phyloP scores from a whole-genome alignment of 2,888 invertebrate genomes.

The Lasioglossum calceatum region DNA sequence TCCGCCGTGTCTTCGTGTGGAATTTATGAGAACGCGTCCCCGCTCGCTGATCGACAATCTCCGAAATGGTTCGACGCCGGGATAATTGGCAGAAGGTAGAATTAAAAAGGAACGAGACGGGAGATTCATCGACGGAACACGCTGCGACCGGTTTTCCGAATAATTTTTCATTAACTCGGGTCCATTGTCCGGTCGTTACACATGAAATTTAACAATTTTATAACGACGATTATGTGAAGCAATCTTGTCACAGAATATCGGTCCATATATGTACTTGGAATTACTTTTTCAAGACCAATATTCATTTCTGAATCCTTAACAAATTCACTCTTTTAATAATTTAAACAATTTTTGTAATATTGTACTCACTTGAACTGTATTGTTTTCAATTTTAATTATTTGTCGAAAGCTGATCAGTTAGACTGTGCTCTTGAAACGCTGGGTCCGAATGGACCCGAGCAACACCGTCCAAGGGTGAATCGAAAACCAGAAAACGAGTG shows the following conservation, averaged over 20 bases:
- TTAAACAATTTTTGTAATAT: background rate
- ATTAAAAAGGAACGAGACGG: background rate
- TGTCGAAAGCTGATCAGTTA: background rate
- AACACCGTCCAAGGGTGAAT: background rate
- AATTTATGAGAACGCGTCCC: background rate
- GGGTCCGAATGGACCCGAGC: background rate
- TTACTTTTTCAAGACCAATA: background rate
- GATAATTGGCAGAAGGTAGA: background rate
- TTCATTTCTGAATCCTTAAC: background rate
- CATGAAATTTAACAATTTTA: background rate
- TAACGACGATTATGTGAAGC: background rate
- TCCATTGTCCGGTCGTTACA: background rate
- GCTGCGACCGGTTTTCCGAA: background rate
- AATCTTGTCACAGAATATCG: background rate
- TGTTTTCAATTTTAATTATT: background rate
- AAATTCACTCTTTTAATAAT: background rate
- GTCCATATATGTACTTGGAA: background rate
- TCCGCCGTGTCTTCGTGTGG: background rate
- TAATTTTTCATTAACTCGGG: background rate
- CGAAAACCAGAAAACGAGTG: background rate
- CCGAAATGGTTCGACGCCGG: background rate
- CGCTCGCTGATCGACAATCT: constrained; percentile 6
- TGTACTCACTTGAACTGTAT: background rate
- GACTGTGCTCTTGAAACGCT: background rate
- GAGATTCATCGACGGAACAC: background rate